A percentile compares a stretch with the other conserved stretches of the same genome.
phyloP scores from a whole-genome alignment of 2,888 invertebrate species.

The Ernsta delagoae region DNA sequence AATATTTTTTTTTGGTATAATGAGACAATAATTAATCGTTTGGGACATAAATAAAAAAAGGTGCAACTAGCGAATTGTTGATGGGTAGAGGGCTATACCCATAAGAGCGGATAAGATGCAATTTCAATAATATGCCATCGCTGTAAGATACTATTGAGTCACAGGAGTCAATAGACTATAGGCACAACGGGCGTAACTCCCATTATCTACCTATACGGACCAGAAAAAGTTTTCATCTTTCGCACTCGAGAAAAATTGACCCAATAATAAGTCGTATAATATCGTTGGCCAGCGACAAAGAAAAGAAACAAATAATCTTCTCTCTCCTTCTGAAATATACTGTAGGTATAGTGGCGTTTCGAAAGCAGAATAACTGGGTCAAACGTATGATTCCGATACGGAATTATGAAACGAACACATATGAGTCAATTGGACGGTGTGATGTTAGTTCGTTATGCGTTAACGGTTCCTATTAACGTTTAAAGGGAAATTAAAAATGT shows the following conservation, averaged over 20 bases:
- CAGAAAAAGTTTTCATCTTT: neutral
- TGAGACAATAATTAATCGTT: too few species aligned
- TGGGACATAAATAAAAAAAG: too few species aligned
- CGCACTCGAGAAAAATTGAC: neutral
- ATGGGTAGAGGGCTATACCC: too few species aligned
- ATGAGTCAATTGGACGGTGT: neutral
- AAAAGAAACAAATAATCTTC: neutral
- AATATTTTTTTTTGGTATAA: too few species aligned
- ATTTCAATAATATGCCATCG: too few species aligned
- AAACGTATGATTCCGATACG: constrained; percentile 17
- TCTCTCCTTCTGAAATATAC: neutral
- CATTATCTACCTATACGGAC: neutral
- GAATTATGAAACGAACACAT: constrained; percentile 8
- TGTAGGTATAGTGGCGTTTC: neutral
- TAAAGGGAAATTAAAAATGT: neutral
- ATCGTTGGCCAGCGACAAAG: neutral
- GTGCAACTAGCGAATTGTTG: too few species aligned
- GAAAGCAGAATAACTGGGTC: constrained; percentile 16
- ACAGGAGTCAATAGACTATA: too few species aligned
- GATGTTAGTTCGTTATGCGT: constrained; percentile 11
- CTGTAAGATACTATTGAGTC: too few species aligned
- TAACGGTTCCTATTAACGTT: neutral
- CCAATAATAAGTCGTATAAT: neutral
- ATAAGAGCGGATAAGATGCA: too few species aligned
- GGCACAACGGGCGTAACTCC: too few species aligned